Evolutionary conservation across 53 echinoderm and acorn worm species (phyloP), one percentile per base, ranked within the genome.

Genomic region (Glandiceps talaboti): DNA sequence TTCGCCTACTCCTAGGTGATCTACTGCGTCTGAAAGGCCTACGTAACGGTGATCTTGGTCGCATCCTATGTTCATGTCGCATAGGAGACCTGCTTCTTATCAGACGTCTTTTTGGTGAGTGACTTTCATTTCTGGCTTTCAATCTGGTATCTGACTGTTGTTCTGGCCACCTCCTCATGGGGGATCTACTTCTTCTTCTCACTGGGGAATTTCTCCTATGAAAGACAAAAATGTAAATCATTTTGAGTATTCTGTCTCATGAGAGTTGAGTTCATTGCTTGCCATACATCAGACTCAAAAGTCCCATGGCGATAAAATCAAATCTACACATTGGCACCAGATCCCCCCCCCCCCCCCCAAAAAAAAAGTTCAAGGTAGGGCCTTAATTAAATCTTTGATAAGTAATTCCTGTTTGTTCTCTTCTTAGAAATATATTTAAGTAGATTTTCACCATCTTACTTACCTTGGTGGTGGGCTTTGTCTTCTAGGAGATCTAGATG

Each of bases 21-120:
- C 83, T 85, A 27, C 86, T 74, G 30, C 85, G 84, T 31, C 88
- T 82, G 26, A 84, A 32, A 1, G 73, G 45, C n/a, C 64, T 20
- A 6, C 79, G 45, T n/a, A 77, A 33, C 1, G 33, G 27, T 73
- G 74, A 33, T 10, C 74, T 76, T 27, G 79, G 32, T 14, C 29
- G 20, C 0, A 82, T 33, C 6, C 74, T 79, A n/a, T 27, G 32
- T 20, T 32, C 1, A 31, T 32, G 31, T 6, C 79, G 1, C 14
- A 32, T 27, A 26, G 79, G 79, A 0, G 79, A 78, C 32, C 72
- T 32, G 73, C 80, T 30, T 33, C 72, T 26, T 31, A 77, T 45
- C 31, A 82, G 85, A 28, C 79, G 78, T 45, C 64, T 45, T 45
- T 45, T 45, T 45, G 64, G 64, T 45, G 64, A 45, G 6, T 20